Percentiles rank a stretch among this genome's conserved stretches.
Evolutionary conservation across 2,113 vertebrate genomes (phyloP).

Genomic region (Zingel zingel): DNA sequence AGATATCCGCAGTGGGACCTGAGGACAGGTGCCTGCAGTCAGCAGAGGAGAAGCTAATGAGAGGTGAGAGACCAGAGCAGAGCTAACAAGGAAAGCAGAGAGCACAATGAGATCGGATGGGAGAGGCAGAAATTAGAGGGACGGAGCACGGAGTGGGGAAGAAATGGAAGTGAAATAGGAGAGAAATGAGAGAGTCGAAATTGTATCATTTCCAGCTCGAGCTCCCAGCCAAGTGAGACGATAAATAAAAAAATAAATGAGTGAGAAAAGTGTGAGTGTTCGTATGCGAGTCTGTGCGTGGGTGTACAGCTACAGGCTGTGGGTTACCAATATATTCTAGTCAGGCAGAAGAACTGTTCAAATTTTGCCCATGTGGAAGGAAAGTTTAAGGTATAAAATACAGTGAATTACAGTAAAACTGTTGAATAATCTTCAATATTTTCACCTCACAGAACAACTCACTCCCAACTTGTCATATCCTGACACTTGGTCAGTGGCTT

Average conservation of each 20-base stretch:
- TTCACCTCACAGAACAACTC: no score
- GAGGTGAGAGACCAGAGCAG: slow-evolving; percentile 77
- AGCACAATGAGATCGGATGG: slow-evolving; percentile 50
- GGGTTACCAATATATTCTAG: slow-evolving; percentile 41
- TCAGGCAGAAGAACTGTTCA: slow-evolving; percentile 30
- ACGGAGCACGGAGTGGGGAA: slow-evolving; percentile 3
- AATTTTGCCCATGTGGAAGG: slow-evolving; percentile 20
- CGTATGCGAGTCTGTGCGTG: slow-evolving; percentile 49
- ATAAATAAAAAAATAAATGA: slow-evolving; percentile 45
- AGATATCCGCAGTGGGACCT: slow-evolving; percentile 77
- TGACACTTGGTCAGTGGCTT: no score
- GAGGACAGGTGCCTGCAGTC: slow-evolving; percentile 81
- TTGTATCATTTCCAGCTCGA: slow-evolving; percentile 50
- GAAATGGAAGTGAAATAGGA: slow-evolving; percentile 51
- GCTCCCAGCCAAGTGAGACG: slow-evolving; percentile 47
- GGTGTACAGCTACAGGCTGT: slow-evolving; percentile 49
- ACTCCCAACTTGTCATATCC: no score
- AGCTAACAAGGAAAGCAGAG: slow-evolving; percentile 75
- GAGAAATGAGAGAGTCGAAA: slow-evolving; percentile 54
- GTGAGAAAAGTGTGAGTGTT: slow-evolving; percentile 48
- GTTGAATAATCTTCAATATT: neutral
- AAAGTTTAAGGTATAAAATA: slow-evolving; percentile 26
- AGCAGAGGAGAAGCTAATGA: slow-evolving; percentile 80
- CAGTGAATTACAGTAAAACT: neutral
- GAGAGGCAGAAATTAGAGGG: slow-evolving; percentile 50